Evolutionary conservation across 2,888 invertebrate genomes (phyloP), one percentile per base, ranked within the genome.

Genomic region (Oscheius sp.): DNA sequence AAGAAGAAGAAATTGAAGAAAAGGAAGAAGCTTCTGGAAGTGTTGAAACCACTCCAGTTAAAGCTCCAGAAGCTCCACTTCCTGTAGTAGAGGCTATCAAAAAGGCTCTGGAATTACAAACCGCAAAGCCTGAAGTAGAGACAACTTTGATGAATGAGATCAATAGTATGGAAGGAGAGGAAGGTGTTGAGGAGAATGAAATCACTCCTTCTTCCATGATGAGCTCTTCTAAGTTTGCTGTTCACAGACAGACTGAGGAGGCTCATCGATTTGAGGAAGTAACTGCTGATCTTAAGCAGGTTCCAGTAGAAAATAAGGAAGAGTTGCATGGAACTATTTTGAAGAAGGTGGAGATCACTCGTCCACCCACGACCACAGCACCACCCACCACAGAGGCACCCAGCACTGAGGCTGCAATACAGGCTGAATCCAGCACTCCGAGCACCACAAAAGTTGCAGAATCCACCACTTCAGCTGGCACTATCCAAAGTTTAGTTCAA

Each of bases 211-310:
- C 53, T 27, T 37, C 66, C 1, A 55, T 42, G 42, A 29, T 53
- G 53, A 53, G 52, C 52, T 68, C 68, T 61, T 68, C 68, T n/a
- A 68, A 68, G 34, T 68, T 68, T 39, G 52, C 39, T 8, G 69
- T 64, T 20, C 69, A 53, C 27, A 39, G 52, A 20, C 15, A 64
- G 39, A 55, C 53, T 2, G 53, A 69, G n/a, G 64, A 69, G 42
- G 69, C 29, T 17, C 37, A 23, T 27, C 46, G 27, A 17, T 64
- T 69, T 39, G 65, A 65, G 29, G 70, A 70, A 42, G 27, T 52
- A 20, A 17, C 37, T 12, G 29, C 42, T 34, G 45, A 67, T 39
- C 29, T 53, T 2, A 39, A 57, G n/a, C 20, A 25, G 2, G 42
- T 34, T 17, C n/a, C 45, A 8, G 69, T 25, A 8, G 25, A 64